These are phyloP conservation scores for Sphenopsis melanotis DNA, from an alignment of 2,797 vertebrate species.

Conservation along the genomic window DNA sequence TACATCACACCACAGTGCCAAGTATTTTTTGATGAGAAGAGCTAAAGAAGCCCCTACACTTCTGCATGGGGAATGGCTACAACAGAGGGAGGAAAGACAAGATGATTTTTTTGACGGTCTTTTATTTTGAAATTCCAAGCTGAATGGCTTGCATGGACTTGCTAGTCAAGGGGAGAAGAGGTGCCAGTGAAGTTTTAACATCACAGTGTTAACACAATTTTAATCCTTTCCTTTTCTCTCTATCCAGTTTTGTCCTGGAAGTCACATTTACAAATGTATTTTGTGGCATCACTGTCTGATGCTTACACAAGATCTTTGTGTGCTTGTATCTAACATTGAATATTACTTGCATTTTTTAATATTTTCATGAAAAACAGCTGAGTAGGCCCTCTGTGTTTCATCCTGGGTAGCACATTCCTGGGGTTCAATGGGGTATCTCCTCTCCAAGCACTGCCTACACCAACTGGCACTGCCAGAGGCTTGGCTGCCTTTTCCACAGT, in stretches of 20 bases:
- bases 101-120: background rate
- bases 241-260: background rate
- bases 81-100: background rate
- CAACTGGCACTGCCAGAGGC: background rate
- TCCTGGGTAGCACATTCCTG: background rate
- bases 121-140: background rate
- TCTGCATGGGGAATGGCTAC: background rate
- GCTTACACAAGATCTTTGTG: background rate
- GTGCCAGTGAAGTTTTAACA: background rate
- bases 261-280: background rate
- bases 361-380: background rate
- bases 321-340: background rate
- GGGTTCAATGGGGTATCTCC: background rate
- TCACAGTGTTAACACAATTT: background rate
- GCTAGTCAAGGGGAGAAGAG: background rate
- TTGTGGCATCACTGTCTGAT: background rate
- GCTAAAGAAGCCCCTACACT: background rate
- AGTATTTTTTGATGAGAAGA: background rate
- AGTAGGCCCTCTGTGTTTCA: background rate
- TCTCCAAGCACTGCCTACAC: background rate
- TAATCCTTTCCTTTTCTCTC: background rate
- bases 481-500: slow-evolving; percentile 34
- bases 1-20: fast-evolving
- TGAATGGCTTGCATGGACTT: background rate
- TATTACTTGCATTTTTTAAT: background rate